phyloP scores from a whole-genome alignment of 1,140 invertebrate genomes.

The Centruroides vittatus region DNA sequence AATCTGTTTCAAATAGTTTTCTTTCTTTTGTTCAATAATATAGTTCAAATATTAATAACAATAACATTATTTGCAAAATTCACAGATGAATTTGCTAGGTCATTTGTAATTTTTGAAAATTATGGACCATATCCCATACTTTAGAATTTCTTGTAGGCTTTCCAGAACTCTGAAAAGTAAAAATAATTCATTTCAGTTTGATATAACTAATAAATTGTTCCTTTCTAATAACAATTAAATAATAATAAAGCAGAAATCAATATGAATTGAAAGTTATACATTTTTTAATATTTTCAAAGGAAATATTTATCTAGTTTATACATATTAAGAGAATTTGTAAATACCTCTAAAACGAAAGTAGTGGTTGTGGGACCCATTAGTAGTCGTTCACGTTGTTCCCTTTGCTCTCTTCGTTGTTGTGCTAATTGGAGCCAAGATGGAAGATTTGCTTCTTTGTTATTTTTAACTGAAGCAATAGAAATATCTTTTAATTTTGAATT shows the following conservation, averaged over 20 bases:
- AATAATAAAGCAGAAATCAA: too few species aligned
- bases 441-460: background rate
- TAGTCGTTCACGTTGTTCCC: conserved; percentile 43
- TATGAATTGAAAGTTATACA: too few species aligned
- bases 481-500: too few species aligned
- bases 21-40: too few species aligned
- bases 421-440: conserved; percentile 31
- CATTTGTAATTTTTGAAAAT: conserved; percentile 19
- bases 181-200: too few species aligned
- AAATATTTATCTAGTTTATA: background rate
- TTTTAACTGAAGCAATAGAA: too few species aligned
- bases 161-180: conserved; percentile 4
- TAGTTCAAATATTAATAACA: too few species aligned
- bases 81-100: conserved; percentile 1
- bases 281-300: too few species aligned
- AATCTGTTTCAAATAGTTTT: too few species aligned
- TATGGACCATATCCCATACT: conserved; percentile 18
- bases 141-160: conserved; percentile 16
- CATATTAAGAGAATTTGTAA: background rate
- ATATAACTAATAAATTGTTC: too few species aligned
- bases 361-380: conserved; percentile 9
- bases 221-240: too few species aligned
- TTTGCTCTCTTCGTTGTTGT: conserved; percentile 52
- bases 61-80: too few species aligned
- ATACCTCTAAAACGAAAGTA: conserved; percentile 13